Evolutionary conservation across 1,140 invertebrate genomes (phyloP).

Genomic region (Chymomyza costata): DNA sequence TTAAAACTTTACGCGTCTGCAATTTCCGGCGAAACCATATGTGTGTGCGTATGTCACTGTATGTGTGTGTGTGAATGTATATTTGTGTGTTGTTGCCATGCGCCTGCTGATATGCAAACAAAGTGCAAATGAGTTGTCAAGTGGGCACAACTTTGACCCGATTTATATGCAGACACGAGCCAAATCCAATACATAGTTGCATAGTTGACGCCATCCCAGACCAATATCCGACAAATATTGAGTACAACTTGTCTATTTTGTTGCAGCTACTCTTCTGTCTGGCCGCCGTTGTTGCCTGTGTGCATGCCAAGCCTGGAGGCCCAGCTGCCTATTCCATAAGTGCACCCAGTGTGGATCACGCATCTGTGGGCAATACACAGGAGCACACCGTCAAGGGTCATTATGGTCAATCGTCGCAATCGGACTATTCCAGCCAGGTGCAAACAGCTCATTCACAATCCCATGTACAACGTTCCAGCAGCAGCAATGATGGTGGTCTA

Average conservation of each 20-base stretch:
- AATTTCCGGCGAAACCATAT: slow-evolving; percentile 62
- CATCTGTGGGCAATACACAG: slow-evolving; percentile 76
- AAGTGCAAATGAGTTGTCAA: slow-evolving; percentile 36
- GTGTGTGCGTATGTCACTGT: not conserved
- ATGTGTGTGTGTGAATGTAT: slow-evolving; percentile 3
- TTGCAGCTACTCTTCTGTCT: slow-evolving; percentile 64
- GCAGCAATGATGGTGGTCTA: slow-evolving; percentile 76
- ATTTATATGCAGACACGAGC: slow-evolving; percentile 1
- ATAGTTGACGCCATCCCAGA: no score
- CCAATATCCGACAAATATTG: not conserved
- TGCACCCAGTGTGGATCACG: slow-evolving; percentile 75
- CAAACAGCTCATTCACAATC: slow-evolving; percentile 77
- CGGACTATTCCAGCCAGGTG: slow-evolving; percentile 76
- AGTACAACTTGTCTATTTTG: not conserved
- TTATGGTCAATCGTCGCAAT: slow-evolving; percentile 76
- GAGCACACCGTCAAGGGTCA: slow-evolving; percentile 78
- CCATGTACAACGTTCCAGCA: slow-evolving; percentile 76
- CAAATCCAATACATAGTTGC: slow-evolving; percentile 6
- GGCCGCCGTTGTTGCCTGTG: slow-evolving; percentile 58
- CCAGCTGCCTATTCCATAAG: slow-evolving; percentile 77
- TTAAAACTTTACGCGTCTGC: slow-evolving; percentile 59
- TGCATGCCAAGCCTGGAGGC: slow-evolving; percentile 71
- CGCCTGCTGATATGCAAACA: slow-evolving; percentile 24
- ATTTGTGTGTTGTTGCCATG: not conserved
- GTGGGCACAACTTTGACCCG: not conserved